Base-by-base conservation (phyloP, 2,113 vertebrate genomes). In the Sinocyclocheilus maitianheensis region DNA sequence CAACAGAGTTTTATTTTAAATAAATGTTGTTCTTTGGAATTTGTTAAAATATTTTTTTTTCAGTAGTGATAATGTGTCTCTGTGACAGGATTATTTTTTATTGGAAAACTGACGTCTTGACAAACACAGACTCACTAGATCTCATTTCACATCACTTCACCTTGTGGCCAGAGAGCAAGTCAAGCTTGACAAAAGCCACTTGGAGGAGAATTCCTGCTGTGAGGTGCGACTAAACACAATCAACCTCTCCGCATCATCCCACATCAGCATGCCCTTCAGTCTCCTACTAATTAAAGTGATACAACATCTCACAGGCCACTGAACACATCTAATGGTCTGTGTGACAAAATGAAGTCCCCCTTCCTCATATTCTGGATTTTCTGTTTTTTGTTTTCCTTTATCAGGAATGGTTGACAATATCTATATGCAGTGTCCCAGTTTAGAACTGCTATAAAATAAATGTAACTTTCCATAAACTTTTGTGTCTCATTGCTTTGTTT, bases 221-320 rank as follows among this genome's bases (percentile, higher is more conserved):
- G 81, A 89, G 72, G 72, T 43, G 88, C 78, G 88, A 90, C 92
- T 91, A 93, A 91, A 92, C 87, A 91, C 80, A 85, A 90, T 91
- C 90, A 90, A 84, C 88, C 91, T 87, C 89, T 89, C 90, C 83
- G 69, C 77, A 67, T 90, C 87, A 87, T 86, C 84, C 90, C 89
- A 62, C 72, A 84, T 90, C 48, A 86, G 85, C 46, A 86, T 69
- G 84, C 87, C 90, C 91, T 91, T 90, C 89, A 90, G 90, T 90
- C 90, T 77, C 85, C 80, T 75, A 20, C 92, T 95, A 94, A 95
- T 94, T 94, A 94, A 94, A 94, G 91, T 90, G 92, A 93, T 93
- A 89, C 92, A 92, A 93, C 92, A 94, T 94, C 92, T 92, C 92
- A 94, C 92, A 93, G 93, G 88, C 92, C 90, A 91, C 90, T 93